Base-by-base conservation (phyloP, 2,888 invertebrate genomes). In the Aproaerema taeniolella region DNA sequence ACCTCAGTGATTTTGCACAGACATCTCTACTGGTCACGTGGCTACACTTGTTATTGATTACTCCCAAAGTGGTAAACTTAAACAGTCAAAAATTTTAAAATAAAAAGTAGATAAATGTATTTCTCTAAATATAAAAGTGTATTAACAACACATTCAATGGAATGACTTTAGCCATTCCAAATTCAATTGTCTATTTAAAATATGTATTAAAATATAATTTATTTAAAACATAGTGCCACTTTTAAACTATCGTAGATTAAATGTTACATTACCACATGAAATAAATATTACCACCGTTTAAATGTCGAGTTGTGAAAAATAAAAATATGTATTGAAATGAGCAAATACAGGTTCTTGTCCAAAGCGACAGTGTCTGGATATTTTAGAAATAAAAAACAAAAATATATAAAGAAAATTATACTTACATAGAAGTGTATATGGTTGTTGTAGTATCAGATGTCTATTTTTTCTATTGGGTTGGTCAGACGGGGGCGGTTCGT, bases 391-490 rank as follows among this genome's bases (percentile, higher is more conserved):
- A 49, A 40, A 35, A 39, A n/a, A n/a, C 45, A 46, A 51, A 48
- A 52, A 49, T 46, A 50, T 40, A 53, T 48, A 50, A 46, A 35
- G 52, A 46, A 38, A 9, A 20, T 42, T n/a, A 17, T 42, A 32
- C 12, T 10, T 13, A 28, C 24, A 56, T 49, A 46, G 43, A 61
- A 50, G 55, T 42, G 55, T n/a, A 48, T 58, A 58, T 61, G 63
- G 59, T 71, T 76, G 71, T 75, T 76, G 67, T 68, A 53, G 52
- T 57, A 67, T 59, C 58, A 74, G 59, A 72, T 61, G 65, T 76
- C 68, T 72, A 73, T 78, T 68, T 75, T 74, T 70, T 67, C 55
- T 63, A 72, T 73, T 74, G 50, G 58, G 59, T 77, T 70, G 62
- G 60, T 56, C 45, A 52, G 53, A 44, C 43, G 46, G 35, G 46